phyloP scores from a whole-genome alignment of 2,888 invertebrate species.

The Linnaemya vulpina region DNA sequence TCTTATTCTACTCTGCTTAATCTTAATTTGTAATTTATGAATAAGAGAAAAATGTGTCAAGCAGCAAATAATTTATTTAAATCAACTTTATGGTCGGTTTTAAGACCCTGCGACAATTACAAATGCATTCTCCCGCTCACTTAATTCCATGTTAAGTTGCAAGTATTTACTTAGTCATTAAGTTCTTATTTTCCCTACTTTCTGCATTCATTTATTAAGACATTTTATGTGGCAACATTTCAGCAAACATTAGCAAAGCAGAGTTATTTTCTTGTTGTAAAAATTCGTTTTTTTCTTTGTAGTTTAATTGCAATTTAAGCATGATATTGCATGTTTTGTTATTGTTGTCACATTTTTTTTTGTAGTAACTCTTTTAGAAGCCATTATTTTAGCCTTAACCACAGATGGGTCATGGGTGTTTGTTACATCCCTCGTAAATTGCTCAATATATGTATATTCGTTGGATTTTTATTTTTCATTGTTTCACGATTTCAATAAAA shows the following conservation, averaged over 20 bases:
- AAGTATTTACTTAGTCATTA: not conserved
- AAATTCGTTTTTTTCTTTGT: not conserved
- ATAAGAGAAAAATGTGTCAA: not conserved
- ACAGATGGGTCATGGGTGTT: too few relatives aligned
- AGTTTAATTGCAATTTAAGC: constrained; percentile 44
- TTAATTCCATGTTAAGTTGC: not conserved
- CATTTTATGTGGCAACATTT: constrained; percentile 17
- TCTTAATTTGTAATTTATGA: constrained; percentile 28
- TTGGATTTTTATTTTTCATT: too few relatives aligned
- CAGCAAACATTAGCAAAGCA: constrained; percentile 18
- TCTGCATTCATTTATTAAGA: constrained; percentile 1
- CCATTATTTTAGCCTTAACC: too few relatives aligned
- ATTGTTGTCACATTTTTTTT: not conserved
- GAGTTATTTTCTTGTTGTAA: constrained; percentile 33
- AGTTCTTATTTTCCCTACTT: not conserved
- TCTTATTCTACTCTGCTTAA: not conserved
- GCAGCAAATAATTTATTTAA: constrained; percentile 50
- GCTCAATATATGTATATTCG: too few relatives aligned
- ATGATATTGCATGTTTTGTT: constrained; percentile 47
- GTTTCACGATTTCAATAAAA: too few relatives aligned
- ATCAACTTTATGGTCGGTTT: constrained; percentile 42
- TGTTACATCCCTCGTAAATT: too few relatives aligned
- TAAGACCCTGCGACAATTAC: constrained; percentile 62
- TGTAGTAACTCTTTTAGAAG: too few relatives aligned
- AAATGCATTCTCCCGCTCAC: constrained; percentile 45